A percentile compares a stretch with the other conserved stretches of the same genome.
These are phyloP conservation scores for Nannoperca obscura DNA, from an alignment of 2,797 vertebrate species.

Conservation along the genomic window DNA sequence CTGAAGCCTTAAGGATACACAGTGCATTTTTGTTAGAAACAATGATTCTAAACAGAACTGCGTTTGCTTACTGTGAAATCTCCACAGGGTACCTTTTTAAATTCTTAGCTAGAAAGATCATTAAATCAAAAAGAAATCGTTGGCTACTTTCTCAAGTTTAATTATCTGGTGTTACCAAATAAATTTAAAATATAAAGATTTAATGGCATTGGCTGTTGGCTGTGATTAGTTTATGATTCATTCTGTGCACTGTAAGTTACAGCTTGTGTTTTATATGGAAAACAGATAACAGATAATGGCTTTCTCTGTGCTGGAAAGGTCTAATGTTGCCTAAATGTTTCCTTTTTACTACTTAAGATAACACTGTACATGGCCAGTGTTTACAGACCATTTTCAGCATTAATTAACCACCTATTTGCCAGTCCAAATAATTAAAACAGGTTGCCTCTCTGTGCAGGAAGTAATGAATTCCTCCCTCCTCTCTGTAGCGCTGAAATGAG, in stretches of 20 bases:
- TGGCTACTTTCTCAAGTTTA: constrained; percentile 34
- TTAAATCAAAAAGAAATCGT: constrained; percentile 35
- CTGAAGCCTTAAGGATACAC: background rate
- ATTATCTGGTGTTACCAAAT: constrained; percentile 45
- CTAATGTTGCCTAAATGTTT: constrained; percentile 38
- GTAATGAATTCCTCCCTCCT: constrained; percentile 61
- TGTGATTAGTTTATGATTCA: constrained; percentile 49
- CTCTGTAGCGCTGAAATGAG: constrained; percentile 49
- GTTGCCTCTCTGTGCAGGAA: constrained; percentile 31
- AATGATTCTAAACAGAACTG: constrained; percentile 13
- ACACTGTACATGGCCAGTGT: constrained; percentile 31
- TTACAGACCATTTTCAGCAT: constrained; percentile 45
- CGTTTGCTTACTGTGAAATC: constrained; percentile 23
- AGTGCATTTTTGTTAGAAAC: background rate
- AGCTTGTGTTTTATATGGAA: constrained; percentile 46
- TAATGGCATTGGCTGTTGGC: constrained; percentile 9
- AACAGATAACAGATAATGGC: constrained; percentile 35
- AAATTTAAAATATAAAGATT: constrained; percentile 36
- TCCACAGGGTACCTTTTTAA: constrained; percentile 12
- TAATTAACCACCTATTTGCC: constrained; percentile 65
- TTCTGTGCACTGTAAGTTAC: constrained; percentile 30
- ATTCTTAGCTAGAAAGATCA: constrained; percentile 27
- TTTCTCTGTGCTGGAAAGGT: constrained; percentile 18
- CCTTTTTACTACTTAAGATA: constrained; percentile 38
- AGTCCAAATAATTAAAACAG: constrained; percentile 56